Percentiles rank a stretch among this genome's conserved stretches.
Evolutionary conservation across 2,797 vertebrate species (phyloP).

Genomic region (Coregonus sp.): DNA sequence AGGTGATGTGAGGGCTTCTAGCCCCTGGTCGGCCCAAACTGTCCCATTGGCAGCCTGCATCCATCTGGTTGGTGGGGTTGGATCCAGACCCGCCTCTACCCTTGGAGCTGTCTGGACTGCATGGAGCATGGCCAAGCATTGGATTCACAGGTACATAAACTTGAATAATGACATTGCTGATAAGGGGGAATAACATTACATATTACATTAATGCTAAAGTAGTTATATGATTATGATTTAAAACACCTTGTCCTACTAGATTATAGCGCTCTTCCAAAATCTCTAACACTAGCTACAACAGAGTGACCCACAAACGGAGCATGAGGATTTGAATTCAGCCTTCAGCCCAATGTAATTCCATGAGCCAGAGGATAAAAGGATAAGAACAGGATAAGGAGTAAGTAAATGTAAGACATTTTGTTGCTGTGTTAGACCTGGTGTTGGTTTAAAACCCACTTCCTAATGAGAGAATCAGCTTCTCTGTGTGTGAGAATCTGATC

Average conservation of each 20-base stretch:
- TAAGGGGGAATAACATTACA: not conserved
- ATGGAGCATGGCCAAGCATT: not conserved
- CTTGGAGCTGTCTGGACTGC: not conserved
- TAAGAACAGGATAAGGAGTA: not conserved
- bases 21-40: not conserved
- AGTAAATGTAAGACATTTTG: slow-evolving; percentile 44
- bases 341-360: not conserved
- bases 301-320: not conserved
- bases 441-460: slow-evolving; percentile 47
- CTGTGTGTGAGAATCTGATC: slow-evolving; percentile 64
- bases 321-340: not conserved
- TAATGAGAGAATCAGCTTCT: slow-evolving; percentile 58
- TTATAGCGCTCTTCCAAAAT: not conserved
- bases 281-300: not conserved
- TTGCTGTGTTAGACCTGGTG: slow-evolving; percentile 42
- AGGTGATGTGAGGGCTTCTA: not conserved
- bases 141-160: not conserved
- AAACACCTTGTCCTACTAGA: not conserved
- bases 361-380: not conserved
- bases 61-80: not conserved
- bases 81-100: not conserved
- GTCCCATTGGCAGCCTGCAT: not conserved
- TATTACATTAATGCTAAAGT: not conserved
- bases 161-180: not conserved
- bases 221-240: not conserved